These are phyloP conservation scores for Deilephila elpenor DNA, from an alignment of 2,888 invertebrate species.

Conservation along the genomic window DNA sequence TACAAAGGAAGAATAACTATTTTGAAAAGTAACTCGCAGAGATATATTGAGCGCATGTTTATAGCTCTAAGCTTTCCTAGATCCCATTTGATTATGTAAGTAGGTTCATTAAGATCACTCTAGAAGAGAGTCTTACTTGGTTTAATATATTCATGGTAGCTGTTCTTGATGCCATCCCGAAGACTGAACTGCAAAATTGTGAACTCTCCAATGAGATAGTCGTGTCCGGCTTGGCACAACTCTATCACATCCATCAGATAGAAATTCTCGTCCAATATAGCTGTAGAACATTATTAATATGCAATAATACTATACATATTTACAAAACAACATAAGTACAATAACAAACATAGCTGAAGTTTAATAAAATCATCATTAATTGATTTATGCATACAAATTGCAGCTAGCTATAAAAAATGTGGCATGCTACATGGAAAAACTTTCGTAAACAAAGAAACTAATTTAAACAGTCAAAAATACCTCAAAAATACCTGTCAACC, in stretches of 20 bases:
- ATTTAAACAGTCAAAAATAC: too few species aligned
- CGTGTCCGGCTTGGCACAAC: constrained; percentile 54
- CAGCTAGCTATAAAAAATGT: too few species aligned
- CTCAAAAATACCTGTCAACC: too few species aligned
- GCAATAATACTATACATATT: not conserved
- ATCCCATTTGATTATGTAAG: too few species aligned
- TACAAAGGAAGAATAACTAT: too few species aligned
- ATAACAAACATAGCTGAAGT: too few species aligned
- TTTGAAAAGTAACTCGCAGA: constrained; percentile 37
- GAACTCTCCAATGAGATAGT: constrained; percentile 64
- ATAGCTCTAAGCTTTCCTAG: too few species aligned
- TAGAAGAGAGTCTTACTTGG: constrained; percentile 57
- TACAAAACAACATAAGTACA: too few species aligned
- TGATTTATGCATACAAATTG: too few species aligned
- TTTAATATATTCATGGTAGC: constrained; percentile 64
- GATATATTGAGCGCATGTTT: not conserved
- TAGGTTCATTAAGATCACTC: not conserved
- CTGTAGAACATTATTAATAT: constrained; percentile 44
- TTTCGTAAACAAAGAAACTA: too few species aligned
- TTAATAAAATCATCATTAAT: too few species aligned
- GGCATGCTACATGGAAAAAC: too few species aligned
- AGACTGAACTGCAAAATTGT: constrained; percentile 68
- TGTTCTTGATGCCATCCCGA: constrained; percentile 60
- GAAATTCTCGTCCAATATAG: constrained; percentile 57
- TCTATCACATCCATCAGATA: constrained; percentile 72